Percentiles rank a stretch among this genome's conserved stretches.
phyloP scores from a whole-genome alignment of 2,888 invertebrate genomes.

The Camptogramma bilineatum region DNA sequence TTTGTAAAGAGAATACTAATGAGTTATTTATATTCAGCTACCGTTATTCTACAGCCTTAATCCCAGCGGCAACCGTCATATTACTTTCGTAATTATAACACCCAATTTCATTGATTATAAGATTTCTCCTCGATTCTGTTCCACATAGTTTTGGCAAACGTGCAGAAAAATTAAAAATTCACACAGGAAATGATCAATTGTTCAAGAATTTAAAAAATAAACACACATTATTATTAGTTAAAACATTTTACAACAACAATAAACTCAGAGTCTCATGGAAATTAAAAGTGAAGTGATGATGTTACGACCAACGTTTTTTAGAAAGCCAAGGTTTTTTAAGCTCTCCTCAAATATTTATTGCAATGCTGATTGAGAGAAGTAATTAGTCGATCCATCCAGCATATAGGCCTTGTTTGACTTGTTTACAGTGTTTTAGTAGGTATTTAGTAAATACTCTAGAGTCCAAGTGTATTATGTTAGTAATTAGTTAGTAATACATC shows the following conservation, averaged over 20 bases:
- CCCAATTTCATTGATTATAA: too few relatives aligned
- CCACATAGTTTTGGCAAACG: too few relatives aligned
- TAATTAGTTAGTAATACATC: too few relatives aligned
- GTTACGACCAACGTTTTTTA: background rate
- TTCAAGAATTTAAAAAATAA: too few relatives aligned
- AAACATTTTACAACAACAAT: too few relatives aligned
- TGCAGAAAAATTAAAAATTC: too few relatives aligned
- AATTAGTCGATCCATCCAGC: conserved; percentile 58
- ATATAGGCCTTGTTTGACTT: conserved; percentile 49
- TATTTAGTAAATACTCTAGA: background rate
- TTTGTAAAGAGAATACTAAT: conserved; percentile 41
- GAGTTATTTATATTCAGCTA: conserved; percentile 44
- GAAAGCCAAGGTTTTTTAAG: conserved; percentile 22
- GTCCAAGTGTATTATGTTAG: too few relatives aligned
- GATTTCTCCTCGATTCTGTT: too few relatives aligned
- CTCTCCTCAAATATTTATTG: conserved; percentile 71
- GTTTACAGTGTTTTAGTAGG: conserved; percentile 18
- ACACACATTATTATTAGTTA: too few relatives aligned
- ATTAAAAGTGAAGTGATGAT: background rate
- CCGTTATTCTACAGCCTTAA: conserved; percentile 34
- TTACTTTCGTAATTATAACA: background rate
- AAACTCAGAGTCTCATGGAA: too few relatives aligned
- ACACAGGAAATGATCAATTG: too few relatives aligned
- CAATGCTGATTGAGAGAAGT: conserved; percentile 66
- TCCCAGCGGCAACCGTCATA: background rate